Base-by-base conservation (phyloP, 2,797 vertebrate genomes). In the Lepus oiostolus region DNA sequence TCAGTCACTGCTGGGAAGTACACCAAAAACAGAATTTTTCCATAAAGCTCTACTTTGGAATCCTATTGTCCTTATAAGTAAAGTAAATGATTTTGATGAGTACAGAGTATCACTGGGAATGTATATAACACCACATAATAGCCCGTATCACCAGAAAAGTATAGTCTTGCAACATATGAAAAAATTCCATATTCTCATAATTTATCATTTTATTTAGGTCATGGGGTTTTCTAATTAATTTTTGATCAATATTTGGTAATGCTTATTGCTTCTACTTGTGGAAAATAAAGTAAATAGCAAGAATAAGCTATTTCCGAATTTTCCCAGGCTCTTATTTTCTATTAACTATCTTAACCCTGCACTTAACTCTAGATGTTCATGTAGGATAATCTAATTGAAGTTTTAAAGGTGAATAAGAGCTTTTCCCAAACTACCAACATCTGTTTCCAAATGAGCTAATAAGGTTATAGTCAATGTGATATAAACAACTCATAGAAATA, bases 171-270 rank as follows among this genome's bases (percentile, higher is more conserved):
- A 93, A 75, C 58, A 28, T 71, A 47, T 76, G 70, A 90, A 83
- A 87, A 89, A 93, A 76, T 19, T 88, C 28, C 47, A 42, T 83
- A 91, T 96, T 96, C 67, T 82, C 16, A 82, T 91, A 88, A 91
- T 93, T 95, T 93, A 82, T 91, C 71, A 96, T 91, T 93, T 90
- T 70, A 93, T 70, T 96, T 93, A 96, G 76, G 68, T 86, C 38
- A 95, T 19, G 88, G 50, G 93, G 87, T 94, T 96, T 97, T 96
- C 86, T 86, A 97, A 95, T 95, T 93, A 94, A 96, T 95, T 96
- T 16, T 24, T 83, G 90, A 91, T 95, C 90, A 91, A 87, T 87
- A 84, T 90, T 96, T 94, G 96, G 94, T 90, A 92, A 81, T 81
- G 84, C 82, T 83, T 81, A 50, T 75, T 92, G 38, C 76, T 92